Evolutionary conservation across 2,797 vertebrate genomes (phyloP).

Genomic region (Bradypodion pumilum): DNA sequence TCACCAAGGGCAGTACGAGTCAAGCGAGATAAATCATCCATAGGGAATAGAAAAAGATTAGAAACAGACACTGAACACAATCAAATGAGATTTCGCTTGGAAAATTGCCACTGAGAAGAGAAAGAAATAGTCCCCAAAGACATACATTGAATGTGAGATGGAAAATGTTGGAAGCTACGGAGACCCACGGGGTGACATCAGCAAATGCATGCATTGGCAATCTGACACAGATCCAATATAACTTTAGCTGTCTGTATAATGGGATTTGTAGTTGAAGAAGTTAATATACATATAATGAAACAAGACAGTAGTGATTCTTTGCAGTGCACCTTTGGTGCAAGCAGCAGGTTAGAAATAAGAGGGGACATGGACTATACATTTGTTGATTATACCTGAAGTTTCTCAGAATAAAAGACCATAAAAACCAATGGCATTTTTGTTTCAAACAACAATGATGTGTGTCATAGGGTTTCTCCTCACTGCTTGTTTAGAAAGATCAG

Average conservation of each 20-base stretch:
- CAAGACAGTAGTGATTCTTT: background rate
- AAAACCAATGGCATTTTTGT: background rate
- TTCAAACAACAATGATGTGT: background rate
- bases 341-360: too few species aligned
- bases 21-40: constrained; percentile 12
- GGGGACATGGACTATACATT: background rate
- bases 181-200: background rate
- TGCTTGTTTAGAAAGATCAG: background rate
- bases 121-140: constrained; percentile 36
- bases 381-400: background rate
- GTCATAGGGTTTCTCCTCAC: background rate
- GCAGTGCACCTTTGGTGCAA: background rate
- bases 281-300: background rate
- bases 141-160: background rate
- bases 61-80: constrained; percentile 46
- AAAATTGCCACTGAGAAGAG: constrained; percentile 28
- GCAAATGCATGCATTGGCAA: background rate
- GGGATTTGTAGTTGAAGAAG: too few species aligned
- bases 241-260: background rate
- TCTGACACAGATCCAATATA: background rate
- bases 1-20: constrained; percentile 53
- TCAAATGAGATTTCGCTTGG: constrained; percentile 38
- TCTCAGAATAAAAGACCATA: background rate
- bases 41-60: constrained; percentile 36
- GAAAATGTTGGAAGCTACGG: background rate